These are phyloP conservation scores for Drosophila leonis DNA, from an alignment of 2,888 invertebrate species.

Conservation along the genomic window DNA sequence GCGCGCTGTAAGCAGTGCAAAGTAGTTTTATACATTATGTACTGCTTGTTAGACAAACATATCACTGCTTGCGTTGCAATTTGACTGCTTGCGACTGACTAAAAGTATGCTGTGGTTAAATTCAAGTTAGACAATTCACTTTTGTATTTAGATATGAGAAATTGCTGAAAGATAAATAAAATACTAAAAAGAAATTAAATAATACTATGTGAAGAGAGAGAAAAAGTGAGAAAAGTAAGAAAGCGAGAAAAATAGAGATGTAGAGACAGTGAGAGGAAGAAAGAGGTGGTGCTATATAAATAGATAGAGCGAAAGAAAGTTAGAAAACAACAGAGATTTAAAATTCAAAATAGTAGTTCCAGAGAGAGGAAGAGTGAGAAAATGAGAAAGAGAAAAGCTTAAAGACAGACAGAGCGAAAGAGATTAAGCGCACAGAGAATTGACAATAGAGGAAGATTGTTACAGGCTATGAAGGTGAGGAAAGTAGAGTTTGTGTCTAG, in stretches of 20 bases:
- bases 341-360: too few relatives aligned
- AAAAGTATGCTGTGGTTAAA: constrained; percentile 32
- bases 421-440: background rate
- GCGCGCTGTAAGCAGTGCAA: constrained; percentile 14
- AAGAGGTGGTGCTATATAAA: too few relatives aligned
- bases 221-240: too few relatives aligned
- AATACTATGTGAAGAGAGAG: background rate
- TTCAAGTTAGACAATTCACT: background rate
- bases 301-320: too few relatives aligned
- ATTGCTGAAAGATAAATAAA: background rate
- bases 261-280: too few relatives aligned
- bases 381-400: too few relatives aligned
- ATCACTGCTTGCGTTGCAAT: constrained; percentile 27
- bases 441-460: too few relatives aligned
- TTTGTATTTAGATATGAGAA: background rate
- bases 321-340: too few relatives aligned
- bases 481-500: too few relatives aligned
- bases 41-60: constrained; percentile 19
- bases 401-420: background rate
- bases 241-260: background rate
- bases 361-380: background rate
- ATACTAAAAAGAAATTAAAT: background rate
- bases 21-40: accelerated
- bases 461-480: too few relatives aligned
- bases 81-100: constrained; percentile 22